A percentile compares a stretch with the other conserved stretches of the same genome.
These are phyloP conservation scores for Mythimna impura DNA, from an alignment of 2,888 invertebrate genomes.

Conservation along the genomic window DNA sequence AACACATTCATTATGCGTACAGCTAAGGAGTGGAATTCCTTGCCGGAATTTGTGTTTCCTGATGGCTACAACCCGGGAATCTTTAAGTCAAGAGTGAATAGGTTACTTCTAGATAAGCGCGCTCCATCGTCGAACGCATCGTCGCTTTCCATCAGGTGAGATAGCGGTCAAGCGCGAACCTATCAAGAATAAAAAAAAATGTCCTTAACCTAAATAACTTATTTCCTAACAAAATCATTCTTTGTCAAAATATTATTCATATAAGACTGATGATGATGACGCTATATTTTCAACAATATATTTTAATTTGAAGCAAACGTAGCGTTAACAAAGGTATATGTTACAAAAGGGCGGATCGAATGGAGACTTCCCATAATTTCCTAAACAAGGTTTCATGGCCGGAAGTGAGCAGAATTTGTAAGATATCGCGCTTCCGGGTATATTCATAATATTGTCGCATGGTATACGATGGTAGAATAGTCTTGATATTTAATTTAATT, in stretches of 20 bases:
- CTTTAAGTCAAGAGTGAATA: too few species aligned
- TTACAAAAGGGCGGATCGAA: constrained; percentile 80
- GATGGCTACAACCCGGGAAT: too few species aligned
- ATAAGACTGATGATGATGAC: constrained; percentile 34
- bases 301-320: constrained; percentile 53
- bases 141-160: too few species aligned
- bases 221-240: background rate
- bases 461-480: constrained; percentile 24
- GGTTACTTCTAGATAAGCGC: too few species aligned
- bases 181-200: too few species aligned
- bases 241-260: background rate
- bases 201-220: too few species aligned
- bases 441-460: constrained; percentile 76
- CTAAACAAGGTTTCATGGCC: constrained; percentile 83
- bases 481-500: constrained; percentile 70
- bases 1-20: too few species aligned
- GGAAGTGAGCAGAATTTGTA: constrained; percentile 88
- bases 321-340: constrained; percentile 67
- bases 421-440: constrained; percentile 87
- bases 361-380: constrained; percentile 84
- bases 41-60: too few species aligned
- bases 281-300: constrained; percentile 6
- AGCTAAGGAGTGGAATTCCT: too few species aligned
- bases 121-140: too few species aligned
- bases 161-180: too few species aligned